Conservation (phyloP, 1,140 invertebrate genomes). For the Agrypnia vestita region DNA sequence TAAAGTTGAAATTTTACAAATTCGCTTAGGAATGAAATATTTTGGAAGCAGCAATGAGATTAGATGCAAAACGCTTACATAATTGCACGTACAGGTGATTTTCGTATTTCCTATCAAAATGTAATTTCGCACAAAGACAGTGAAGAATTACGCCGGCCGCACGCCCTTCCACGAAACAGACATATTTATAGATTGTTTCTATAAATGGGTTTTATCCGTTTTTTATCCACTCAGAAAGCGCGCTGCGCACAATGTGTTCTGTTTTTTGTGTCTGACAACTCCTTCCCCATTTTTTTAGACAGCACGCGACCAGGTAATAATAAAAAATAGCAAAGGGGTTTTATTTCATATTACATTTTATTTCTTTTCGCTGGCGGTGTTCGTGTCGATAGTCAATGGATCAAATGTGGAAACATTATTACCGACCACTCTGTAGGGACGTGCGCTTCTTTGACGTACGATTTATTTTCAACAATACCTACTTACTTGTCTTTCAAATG, state of each 20-base stretch:
- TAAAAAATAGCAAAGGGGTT: conserved; percentile 49
- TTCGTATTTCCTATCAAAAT: not conserved
- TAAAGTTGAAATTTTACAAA: too few species aligned
- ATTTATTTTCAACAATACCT: too few species aligned
- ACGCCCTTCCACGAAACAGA: conserved; percentile 31
- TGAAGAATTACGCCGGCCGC: conserved; percentile 18
- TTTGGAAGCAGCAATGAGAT: too few species aligned
- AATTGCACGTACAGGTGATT: too few species aligned
- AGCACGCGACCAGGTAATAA: conserved; percentile 54
- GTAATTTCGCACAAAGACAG: conserved; percentile 30
- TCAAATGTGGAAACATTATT: conserved; percentile 1
- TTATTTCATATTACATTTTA: conserved; percentile 30
- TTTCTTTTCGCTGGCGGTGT: conserved; percentile 27
- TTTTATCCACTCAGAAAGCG: conserved; percentile 19
- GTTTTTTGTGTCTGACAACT: conserved; percentile 41
- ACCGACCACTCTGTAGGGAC: too few species aligned
- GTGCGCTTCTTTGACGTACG: too few species aligned
- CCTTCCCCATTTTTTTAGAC: conserved; percentile 51
- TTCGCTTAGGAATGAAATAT: too few species aligned
- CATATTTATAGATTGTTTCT: conserved; percentile 49
- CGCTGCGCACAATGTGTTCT: conserved; percentile 24
- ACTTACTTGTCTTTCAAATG: too few species aligned
- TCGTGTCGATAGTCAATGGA: conserved; percentile 40
- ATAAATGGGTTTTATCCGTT: conserved; percentile 47
- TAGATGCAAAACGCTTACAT: too few species aligned